phyloP scores from a whole-genome alignment of 1,140 invertebrate genomes.

The Patella vulgata region DNA sequence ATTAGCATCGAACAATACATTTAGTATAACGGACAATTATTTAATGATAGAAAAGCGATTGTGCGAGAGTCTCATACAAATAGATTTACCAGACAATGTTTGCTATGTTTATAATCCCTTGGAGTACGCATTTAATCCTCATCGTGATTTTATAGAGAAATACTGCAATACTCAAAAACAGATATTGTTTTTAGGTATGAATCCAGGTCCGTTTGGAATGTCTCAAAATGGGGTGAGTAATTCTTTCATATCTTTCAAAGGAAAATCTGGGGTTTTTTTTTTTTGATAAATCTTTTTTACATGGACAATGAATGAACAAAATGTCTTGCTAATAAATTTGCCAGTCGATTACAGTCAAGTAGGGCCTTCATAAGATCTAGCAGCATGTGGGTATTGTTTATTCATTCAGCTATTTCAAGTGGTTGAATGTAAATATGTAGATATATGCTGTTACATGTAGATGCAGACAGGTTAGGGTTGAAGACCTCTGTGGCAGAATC shows the following conservation, averaged over 20 bases:
- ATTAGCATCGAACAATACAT: constrained; percentile 4
- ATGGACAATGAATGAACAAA: not conserved
- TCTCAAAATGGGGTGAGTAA: constrained; percentile 85
- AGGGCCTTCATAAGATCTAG: too few species aligned
- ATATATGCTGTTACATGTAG: too few species aligned
- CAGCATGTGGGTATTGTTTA: too few species aligned
- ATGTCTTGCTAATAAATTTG: too few species aligned
- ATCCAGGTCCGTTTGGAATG: constrained; percentile 95
- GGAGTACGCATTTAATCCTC: constrained; percentile 81
- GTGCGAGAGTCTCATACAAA: constrained; percentile 41
- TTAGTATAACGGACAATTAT: constrained; percentile 30
- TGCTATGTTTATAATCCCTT: constrained; percentile 84
- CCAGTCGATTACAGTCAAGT: too few species aligned
- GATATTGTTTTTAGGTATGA: constrained; percentile 90
- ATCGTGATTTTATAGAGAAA: constrained; percentile 76
- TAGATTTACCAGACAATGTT: constrained; percentile 66
- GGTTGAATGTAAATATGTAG: too few species aligned
- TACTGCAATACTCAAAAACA: constrained; percentile 76
- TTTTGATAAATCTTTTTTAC: constrained; percentile 1
- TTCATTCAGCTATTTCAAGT: too few species aligned
- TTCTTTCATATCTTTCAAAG: not conserved
- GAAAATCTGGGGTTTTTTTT: not conserved
- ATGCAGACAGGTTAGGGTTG: too few species aligned
- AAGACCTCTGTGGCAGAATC: too few species aligned
- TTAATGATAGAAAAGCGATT: constrained; percentile 43